phyloP scores from a whole-genome alignment of 1,140 invertebrate genomes.

The Proales similis region DNA sequence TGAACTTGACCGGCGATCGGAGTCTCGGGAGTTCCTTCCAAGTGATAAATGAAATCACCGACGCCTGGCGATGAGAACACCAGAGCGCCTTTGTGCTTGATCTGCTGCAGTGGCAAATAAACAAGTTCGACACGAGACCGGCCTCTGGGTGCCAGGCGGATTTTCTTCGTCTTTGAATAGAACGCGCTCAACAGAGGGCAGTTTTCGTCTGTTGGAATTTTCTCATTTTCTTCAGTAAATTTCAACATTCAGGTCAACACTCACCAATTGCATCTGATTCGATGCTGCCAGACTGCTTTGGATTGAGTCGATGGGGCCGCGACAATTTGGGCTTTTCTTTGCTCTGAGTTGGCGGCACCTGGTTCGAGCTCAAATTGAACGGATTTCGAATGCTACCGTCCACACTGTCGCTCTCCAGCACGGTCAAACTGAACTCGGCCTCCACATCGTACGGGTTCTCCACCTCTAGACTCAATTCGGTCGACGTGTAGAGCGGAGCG shows the following conservation, averaged over 20 bases:
- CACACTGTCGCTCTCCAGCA: slow-evolving; percentile 32
- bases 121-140: slow-evolving; percentile 44
- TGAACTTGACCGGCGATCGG: slow-evolving; percentile 46
- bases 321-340: neutral
- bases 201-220: neutral
- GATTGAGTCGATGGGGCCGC: neutral
- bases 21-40: slow-evolving; percentile 46
- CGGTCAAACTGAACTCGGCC: slow-evolving; percentile 19
- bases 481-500: slow-evolving; percentile 18
- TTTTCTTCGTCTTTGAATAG: slow-evolving; percentile 42
- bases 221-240: neutral
- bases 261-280: neutral
- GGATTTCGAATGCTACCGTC: slow-evolving; percentile 24
- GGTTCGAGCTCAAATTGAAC: neutral
- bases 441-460: slow-evolving; percentile 33
- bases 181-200: slow-evolving; percentile 46
- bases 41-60: slow-evolving; percentile 52
- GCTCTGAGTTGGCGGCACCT: neutral
- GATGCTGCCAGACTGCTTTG: neutral
- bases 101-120: slow-evolving; percentile 49
- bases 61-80: slow-evolving; percentile 49
- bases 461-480: slow-evolving; percentile 1
- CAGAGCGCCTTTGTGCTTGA: slow-evolving; percentile 47
- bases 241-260: neutral
- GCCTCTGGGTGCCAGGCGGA: slow-evolving; percentile 42